Evolutionary conservation across 2,888 invertebrate genomes (phyloP).

Genomic region (Acanthoscelides obtectus): DNA sequence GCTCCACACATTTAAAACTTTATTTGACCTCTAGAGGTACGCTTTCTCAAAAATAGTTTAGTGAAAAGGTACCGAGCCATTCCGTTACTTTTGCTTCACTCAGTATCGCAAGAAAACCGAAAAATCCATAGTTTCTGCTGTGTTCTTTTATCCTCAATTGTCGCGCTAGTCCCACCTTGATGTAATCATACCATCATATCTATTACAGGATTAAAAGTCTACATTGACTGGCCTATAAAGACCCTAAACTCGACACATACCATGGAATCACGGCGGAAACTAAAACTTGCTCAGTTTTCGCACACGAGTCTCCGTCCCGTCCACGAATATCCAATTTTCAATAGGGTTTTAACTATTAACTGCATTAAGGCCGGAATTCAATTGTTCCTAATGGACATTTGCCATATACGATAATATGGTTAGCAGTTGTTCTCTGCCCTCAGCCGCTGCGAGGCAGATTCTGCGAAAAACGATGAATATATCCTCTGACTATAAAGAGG

Average conservation of each 20-base stretch:
- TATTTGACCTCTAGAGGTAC: too few species aligned
- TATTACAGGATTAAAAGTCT: too few species aligned
- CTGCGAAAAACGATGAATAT: not conserved
- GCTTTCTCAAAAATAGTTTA: too few species aligned
- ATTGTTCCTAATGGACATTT: slow-evolving; percentile 41
- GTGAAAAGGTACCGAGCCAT: too few species aligned
- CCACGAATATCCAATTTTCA: slow-evolving; percentile 40
- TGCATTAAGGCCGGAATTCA: slow-evolving; percentile 39
- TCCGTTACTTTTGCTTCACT: too few species aligned
- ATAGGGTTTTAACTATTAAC: slow-evolving; percentile 45
- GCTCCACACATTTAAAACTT: too few species aligned
- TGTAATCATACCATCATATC: too few species aligned
- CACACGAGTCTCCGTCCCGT: slow-evolving; percentile 12
- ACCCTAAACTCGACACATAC: not conserved
- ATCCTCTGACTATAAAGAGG: not conserved
- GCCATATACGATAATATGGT: slow-evolving; percentile 30
- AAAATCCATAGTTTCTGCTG: too few species aligned
- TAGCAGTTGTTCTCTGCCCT: slow-evolving; percentile 8
- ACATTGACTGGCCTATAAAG: not conserved
- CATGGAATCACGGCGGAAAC: slow-evolving; percentile 8
- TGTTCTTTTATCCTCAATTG: too few species aligned
- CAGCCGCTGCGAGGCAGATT: not conserved
- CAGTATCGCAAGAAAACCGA: too few species aligned
- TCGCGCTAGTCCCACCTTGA: too few species aligned
- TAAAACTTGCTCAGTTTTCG: slow-evolving; percentile 20